A percentile compares a stretch with the other conserved stretches of the same genome.
These are phyloP conservation scores for Dascillus cervinus DNA, from an alignment of 2,888 invertebrate genomes.

Conservation along the genomic window DNA sequence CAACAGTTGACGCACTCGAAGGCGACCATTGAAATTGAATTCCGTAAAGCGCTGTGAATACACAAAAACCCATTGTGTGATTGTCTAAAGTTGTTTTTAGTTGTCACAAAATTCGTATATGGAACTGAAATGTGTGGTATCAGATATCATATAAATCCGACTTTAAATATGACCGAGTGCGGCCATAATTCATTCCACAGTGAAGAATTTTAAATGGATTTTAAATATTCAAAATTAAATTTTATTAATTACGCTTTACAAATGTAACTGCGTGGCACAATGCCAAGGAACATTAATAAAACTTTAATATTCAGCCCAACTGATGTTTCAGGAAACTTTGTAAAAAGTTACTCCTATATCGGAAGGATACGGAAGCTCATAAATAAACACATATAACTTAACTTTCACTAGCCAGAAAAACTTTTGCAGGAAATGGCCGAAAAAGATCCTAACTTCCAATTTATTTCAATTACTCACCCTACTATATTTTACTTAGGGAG, in stretches of 20 bases:
- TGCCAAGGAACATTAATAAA: too few species aligned
- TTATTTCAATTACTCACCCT: slow-evolving; percentile 20
- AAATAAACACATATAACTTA: slow-evolving; percentile 17
- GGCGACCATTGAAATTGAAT: too few species aligned
- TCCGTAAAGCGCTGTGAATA: too few species aligned
- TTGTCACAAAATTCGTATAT: too few species aligned
- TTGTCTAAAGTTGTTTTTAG: too few species aligned
- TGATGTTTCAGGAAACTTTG: background rate
- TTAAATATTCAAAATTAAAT: background rate
- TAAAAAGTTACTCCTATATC: background rate
- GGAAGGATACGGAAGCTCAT: slow-evolving; percentile 4
- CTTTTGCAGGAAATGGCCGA: slow-evolving; percentile 13
- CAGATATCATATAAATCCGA: slow-evolving; percentile 23
- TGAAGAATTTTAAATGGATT: slow-evolving; percentile 1
- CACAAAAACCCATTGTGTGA: too few species aligned
- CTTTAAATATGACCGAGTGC: slow-evolving; percentile 4
- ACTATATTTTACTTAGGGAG: slow-evolving; percentile 18
- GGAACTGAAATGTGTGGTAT: slow-evolving; percentile 15
- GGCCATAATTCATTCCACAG: slow-evolving; percentile 10
- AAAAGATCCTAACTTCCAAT: slow-evolving; percentile 16
- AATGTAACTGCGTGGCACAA: too few species aligned
- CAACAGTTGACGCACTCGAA: too few species aligned
- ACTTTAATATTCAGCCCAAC: too few species aligned
- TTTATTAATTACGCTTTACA: background rate
- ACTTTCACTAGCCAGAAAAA: slow-evolving; percentile 18